Conservation (phyloP, 2,113 vertebrate genomes). For the Gymnobelideus leadbeateri region DNA sequence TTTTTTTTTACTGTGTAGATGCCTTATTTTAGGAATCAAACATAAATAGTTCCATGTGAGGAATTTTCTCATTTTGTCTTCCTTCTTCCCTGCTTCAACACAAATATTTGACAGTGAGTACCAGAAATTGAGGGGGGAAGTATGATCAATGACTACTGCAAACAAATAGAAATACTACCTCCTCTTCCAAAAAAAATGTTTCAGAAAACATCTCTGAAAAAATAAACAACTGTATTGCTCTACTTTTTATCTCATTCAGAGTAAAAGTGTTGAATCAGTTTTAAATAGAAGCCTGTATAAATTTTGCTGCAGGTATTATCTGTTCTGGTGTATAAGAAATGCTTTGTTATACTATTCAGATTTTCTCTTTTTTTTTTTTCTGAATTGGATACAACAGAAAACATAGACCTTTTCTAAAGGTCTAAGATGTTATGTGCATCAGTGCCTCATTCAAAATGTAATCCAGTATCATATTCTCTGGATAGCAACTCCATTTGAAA, state of each 20-base stretch:
- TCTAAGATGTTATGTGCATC: not conserved
- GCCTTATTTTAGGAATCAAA: not conserved
- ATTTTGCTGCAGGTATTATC: constrained; percentile 12
- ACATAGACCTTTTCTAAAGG: not conserved
- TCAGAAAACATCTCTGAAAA: constrained; percentile 22
- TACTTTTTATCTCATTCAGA: constrained; percentile 3
- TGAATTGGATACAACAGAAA: not conserved
- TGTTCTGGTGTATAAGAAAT: not conserved
- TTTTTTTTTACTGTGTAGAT: not conserved
- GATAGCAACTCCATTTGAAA: constrained; percentile 38
- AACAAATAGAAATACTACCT: constrained; percentile 28
- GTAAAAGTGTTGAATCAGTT: constrained; percentile 18
- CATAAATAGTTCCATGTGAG: not conserved
- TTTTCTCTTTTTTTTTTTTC: not conserved
- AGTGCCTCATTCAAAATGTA: constrained; percentile 3
- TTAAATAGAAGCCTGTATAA: not conserved
- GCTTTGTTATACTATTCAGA: not conserved
- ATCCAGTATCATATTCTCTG: constrained; percentile 10
- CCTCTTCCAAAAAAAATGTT: constrained; percentile 16
- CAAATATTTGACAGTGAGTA: constrained; percentile 20
- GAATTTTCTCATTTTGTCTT: constrained; percentile 26
- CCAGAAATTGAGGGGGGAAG: constrained; percentile 20
- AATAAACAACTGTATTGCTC: not conserved
- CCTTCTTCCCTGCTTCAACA: constrained; percentile 27
- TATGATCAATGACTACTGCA: constrained; percentile 36